Base-by-base conservation (phyloP, 2,797 vertebrate genomes). In the Tympanoctomys barrerae region DNA sequence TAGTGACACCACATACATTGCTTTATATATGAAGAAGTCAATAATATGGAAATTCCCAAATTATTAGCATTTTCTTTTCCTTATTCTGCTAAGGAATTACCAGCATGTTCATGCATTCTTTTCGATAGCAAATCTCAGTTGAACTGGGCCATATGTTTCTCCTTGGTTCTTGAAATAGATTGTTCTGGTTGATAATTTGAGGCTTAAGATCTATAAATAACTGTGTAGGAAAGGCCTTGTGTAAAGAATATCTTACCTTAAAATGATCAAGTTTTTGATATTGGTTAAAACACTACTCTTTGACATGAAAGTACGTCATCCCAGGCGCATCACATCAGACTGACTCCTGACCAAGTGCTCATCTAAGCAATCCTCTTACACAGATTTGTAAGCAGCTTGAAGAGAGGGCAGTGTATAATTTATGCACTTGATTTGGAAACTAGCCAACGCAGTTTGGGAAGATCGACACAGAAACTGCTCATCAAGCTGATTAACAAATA, bases 401-500 rank as follows among this genome's bases (percentile, higher is more conserved):
- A 92, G 90, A 93, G 97, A 97, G 97, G 97, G 97, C 96, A 97
- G 85, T 95, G 77, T 96, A 85, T 95, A 95, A 97, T 97, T 98
- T 96, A 97, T 96, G 95, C 94, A 96, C 95, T 96, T 89, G 91
- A 70, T 92, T 97, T 97, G 97, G 97, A 96, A 96, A 95, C 93
- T 42, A 93, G 97, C 97, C 97, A 98, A 81, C 70, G 57, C 94
- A 87, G 94, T 94, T 97, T 97, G 94, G 91, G 93, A 96, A 89
- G 96, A 97, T 96, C 9, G 18, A 96, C 95, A 94, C 49, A 93
- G 93, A 96, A 98, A 97, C 91, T 97, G 95, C 95, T 98, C 96
- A 97, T 98, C 96, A 97, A 89, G 97, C 96, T 97, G 96, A 97
- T 97, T 96, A 97, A 96, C 95, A 95, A 96, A 97, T 90, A 96